Evolutionary conservation across 2,888 invertebrate species (phyloP).

Genomic region (Julus scandinavius): DNA sequence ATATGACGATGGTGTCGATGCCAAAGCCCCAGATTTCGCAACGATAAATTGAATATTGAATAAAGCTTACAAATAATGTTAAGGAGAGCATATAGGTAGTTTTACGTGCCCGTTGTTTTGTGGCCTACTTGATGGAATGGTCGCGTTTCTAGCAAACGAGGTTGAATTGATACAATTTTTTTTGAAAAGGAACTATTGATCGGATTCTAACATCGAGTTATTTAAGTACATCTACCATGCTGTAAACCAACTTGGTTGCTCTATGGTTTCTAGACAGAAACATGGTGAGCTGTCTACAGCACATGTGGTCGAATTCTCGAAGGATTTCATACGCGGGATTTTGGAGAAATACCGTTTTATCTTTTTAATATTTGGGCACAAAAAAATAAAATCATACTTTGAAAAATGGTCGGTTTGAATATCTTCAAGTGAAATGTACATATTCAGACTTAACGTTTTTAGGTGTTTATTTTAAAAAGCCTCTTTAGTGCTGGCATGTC

Average conservation of each 20-base stretch:
- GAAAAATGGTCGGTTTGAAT: too few relatives aligned
- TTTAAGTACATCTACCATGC: not conserved
- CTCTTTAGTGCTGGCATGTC: too few relatives aligned
- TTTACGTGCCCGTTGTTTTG: not conserved
- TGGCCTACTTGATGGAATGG: not conserved
- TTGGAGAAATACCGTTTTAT: too few relatives aligned
- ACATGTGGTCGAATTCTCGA: too few relatives aligned
- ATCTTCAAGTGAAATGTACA: too few relatives aligned
- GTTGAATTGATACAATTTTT: constrained; percentile 1
- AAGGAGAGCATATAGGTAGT: not conserved
- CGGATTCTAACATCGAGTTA: not conserved
- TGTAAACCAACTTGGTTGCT: not conserved
- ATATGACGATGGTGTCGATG: not conserved
- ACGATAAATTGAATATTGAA: not conserved
- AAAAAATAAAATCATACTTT: too few relatives aligned
- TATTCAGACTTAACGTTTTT: too few relatives aligned
- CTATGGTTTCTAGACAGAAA: too few relatives aligned
- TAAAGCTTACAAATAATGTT: not conserved
- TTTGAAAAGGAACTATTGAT: not conserved
- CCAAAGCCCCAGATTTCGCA: not conserved
- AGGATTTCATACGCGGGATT: too few relatives aligned
- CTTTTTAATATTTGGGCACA: too few relatives aligned
- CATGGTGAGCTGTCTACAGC: too few relatives aligned
- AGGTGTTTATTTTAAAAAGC: too few relatives aligned
- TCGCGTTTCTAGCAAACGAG: not conserved